Evolutionary conservation across 2,888 invertebrate species (phyloP), one percentile per base, ranked within the genome.

Genomic region (Rhaphigaster nebulosa): DNA sequence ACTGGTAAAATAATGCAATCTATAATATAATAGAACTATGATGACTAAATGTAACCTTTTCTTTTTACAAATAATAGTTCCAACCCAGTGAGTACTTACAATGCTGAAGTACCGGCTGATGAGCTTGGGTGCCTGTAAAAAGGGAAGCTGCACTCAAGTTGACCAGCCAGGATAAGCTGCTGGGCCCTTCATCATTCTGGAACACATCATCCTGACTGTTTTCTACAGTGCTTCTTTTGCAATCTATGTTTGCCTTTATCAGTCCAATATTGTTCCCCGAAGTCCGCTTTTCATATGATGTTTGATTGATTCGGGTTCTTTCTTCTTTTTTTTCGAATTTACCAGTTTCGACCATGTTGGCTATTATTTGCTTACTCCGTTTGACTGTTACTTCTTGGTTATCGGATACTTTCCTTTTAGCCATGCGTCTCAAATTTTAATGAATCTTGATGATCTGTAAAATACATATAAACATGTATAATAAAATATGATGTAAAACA

Each of bases 61-160:
- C n/a, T 45, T 56, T 60, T n/a, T 60, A n/a, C 1, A 12, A n/a
- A 60, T 60, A 60, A 26, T 12, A 56, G 23, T 56, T 4, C 20
- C 8, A n/a, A 3, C 12, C 1, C 60, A 60, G n/a, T 26, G 3
- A 13, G 18, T 45, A 84, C 84, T 45, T 45, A 45, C 84, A 26
- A 20, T 45, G 45, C 2, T 41, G 84, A 2, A 45, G 10, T 10
- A 12, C 2, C 18, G 80, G 26, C 26, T 80, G 80, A 45, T 84
- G 26, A 20, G 41, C 0, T 45, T 89, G 89, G 15, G 89, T 8
- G 0, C 45, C 92, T 6, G 50, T 38, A 90, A 93, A 93, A 29
- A 93, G 91, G 15, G 93, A 93, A 50, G 93, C 92, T 34, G 93
- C 93, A 87, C 93, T 92, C 90, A 93, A 92, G 88, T 92, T 92